Percentiles rank a stretch among this genome's conserved stretches.
These are phyloP conservation scores for Nomada flava DNA, from an alignment of 2,888 invertebrate genomes.

Conservation along the genomic window DNA sequence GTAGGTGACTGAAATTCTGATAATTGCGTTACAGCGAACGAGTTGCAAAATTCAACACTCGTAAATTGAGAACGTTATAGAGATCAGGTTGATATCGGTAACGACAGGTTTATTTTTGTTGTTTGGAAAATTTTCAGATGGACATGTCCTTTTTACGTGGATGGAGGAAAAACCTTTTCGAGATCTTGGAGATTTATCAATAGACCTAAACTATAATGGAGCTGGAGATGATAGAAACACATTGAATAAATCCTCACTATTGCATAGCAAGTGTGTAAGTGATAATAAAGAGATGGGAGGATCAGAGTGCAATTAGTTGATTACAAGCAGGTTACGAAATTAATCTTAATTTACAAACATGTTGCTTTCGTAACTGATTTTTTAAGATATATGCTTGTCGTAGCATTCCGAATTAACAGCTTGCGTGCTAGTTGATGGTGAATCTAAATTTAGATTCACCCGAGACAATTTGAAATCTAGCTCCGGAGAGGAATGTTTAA, in stretches of 20 bases:
- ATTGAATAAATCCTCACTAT: too few relatives aligned
- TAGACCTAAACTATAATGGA: not conserved
- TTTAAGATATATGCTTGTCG: not conserved
- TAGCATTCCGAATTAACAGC: too few relatives aligned
- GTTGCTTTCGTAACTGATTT: not conserved
- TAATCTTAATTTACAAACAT: not conserved
- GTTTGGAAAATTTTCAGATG: conserved; percentile 33
- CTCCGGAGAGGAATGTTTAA: too few relatives aligned
- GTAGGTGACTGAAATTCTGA: conserved; percentile 64
- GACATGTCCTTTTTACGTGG: conserved; percentile 27
- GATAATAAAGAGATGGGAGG: too few relatives aligned
- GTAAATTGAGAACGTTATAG: conserved; percentile 69
- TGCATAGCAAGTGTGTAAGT: too few relatives aligned
- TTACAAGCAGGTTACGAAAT: not conserved
- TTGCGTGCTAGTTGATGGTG: too few relatives aligned
- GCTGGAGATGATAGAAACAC: too few relatives aligned
- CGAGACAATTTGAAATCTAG: too few relatives aligned
- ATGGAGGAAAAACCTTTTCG: conserved; percentile 11
- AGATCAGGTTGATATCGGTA: conserved; percentile 45
- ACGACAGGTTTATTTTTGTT: conserved; percentile 26
- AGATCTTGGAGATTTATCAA: not conserved
- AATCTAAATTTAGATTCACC: too few relatives aligned
- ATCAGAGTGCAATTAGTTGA: not conserved
- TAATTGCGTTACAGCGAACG: conserved; percentile 74
- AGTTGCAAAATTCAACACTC: conserved; percentile 75